phyloP scores from a whole-genome alignment of 2,113 vertebrate genomes.

The Sturnus vulgaris region DNA sequence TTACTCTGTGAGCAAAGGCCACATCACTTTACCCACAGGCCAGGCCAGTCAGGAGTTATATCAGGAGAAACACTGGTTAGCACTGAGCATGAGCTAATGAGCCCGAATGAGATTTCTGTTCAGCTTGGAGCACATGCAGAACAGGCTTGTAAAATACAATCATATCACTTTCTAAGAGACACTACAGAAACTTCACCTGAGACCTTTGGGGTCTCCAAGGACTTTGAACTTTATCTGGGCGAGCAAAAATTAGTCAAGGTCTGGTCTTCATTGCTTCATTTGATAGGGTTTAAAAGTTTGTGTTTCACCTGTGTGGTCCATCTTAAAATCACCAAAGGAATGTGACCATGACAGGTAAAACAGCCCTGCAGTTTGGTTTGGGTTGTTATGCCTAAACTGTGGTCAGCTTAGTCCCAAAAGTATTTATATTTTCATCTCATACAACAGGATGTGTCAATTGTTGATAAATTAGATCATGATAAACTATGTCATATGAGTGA shows the following conservation, averaged over 20 bases:
- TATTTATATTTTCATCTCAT: not conserved
- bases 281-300: not conserved
- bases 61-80: not conserved
- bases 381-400: not conserved
- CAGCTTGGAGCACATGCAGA: not conserved
- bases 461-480: not conserved
- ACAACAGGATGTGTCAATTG: not conserved
- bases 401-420: not conserved
- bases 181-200: not conserved
- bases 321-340: not conserved
- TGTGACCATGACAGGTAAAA: not conserved
- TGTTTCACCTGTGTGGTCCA: not conserved
- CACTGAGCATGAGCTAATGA: not conserved
- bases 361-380: not conserved
- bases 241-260: not conserved
- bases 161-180: not conserved
- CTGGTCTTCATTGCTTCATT: not conserved
- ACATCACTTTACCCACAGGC: not conserved
- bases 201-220: not conserved
- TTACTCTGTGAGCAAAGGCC: not conserved
- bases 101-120: not conserved
- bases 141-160: not conserved
- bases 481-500: not conserved
- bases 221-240: not conserved
- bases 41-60: not conserved